Evolutionary conservation across 2,888 invertebrate species (phyloP), one percentile per base, ranked within the genome.

Genomic region (Drosophila percnosoma): DNA sequence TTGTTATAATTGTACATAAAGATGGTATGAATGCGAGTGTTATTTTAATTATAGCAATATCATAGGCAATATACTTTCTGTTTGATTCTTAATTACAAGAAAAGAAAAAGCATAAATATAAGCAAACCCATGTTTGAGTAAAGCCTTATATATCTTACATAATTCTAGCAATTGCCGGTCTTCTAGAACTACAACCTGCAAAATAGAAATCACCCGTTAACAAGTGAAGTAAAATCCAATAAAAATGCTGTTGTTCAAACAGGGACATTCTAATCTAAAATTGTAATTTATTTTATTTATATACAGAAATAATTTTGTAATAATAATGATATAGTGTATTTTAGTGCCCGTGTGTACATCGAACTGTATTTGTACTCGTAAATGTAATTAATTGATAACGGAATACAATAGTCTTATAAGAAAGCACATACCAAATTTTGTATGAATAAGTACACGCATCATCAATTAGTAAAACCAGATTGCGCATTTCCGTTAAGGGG

Each of bases 351-450:
- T 62, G 66, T 75, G 68, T 73, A 80, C 76, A 83, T 76, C 67
- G 82, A 81, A 71, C 59, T 64, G 51, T 70, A 80, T 64, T 63
- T 68, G 49, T 66, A 78, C 62, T 68, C 60, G 33, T 68, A 62
- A 33, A 49, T 68, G 48, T 77, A 82, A 70, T 62, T 66, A 66
- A 7, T 45, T 36, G 52, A 49, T 51, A 53, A 68, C 18, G 21
- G 15, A 69, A 38, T 51, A 62, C 58, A 51, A 58, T 55, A 57
- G 48, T 53, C n/a, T 18, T 42, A n/a, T 83, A 87, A 75, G 64
- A 68, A 83, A 87, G 84, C 87, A 83, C 78, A 87, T 78, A 87
- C 87, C 87, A 87, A 82, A 82, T 77, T 79, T 48, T 76, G 53
- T 78, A 65, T 72, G 40, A 45, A 74, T 48, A 71, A 53, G 34